Conservation (phyloP, 1,140 invertebrate species). For the Thaumetopoea pityocampa region DNA sequence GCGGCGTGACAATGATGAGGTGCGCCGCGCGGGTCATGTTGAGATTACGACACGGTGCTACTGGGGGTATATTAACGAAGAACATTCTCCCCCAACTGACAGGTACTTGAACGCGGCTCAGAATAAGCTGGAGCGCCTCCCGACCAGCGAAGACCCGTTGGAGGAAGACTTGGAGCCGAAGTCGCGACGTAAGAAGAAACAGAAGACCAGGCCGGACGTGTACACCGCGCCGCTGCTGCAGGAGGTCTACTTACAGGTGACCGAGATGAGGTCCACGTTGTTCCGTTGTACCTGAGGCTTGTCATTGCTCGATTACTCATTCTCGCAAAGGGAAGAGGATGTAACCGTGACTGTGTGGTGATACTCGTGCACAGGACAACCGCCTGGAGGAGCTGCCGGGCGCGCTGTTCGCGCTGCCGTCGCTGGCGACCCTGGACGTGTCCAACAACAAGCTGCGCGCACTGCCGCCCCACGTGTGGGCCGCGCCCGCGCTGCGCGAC, state of each 20-base stretch:
- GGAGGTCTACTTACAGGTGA: constrained; percentile 88
- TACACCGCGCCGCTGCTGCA: constrained; percentile 88
- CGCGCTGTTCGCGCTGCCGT: constrained; percentile 88
- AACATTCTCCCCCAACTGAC: constrained; percentile 23
- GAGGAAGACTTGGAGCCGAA: constrained; percentile 43
- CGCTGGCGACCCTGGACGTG: constrained; percentile 89
- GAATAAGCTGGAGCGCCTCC: constrained; percentile 89
- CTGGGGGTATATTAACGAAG: too few relatives aligned
- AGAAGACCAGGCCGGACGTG: constrained; percentile 32
- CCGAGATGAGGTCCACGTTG: neutral
- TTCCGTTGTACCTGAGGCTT: too few relatives aligned
- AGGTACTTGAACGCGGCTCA: constrained; percentile 91
- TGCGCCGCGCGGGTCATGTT: too few relatives aligned
- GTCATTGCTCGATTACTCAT: too few relatives aligned
- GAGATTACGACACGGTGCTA: too few relatives aligned
- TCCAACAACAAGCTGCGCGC: constrained; percentile 95
- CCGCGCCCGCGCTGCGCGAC: constrained; percentile 91
- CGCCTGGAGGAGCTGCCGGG: constrained; percentile 87
- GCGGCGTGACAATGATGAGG: too few relatives aligned
- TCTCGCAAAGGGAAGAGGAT: too few relatives aligned
- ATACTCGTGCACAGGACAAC: constrained; percentile 84
- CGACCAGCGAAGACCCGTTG: constrained; percentile 68
- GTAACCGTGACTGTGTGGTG: too few relatives aligned
- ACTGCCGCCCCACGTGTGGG: constrained; percentile 92
- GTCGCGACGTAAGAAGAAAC: constrained; percentile 45